A percentile compares a stretch with the other conserved stretches of the same genome.
phyloP scores from a whole-genome alignment of 2,113 vertebrate species.

The Pithys albifrons region DNA sequence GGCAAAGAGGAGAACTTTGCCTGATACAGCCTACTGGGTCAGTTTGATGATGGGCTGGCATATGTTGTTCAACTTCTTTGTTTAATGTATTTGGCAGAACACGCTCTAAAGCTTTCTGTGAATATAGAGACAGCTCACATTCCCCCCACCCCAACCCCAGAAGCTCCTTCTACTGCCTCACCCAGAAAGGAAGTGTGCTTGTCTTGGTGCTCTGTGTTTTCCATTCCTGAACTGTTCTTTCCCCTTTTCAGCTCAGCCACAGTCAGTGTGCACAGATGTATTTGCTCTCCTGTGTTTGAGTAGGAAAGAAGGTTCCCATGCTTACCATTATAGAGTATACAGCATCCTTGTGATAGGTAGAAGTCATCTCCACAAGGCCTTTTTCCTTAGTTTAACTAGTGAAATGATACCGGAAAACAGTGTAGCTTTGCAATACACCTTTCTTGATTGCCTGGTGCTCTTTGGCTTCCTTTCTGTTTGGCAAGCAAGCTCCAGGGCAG shows the following conservation, averaged over 20 bases:
- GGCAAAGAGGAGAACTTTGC: not conserved
- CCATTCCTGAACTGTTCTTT: not conserved
- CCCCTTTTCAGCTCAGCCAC: not conserved
- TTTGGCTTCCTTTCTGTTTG: not conserved
- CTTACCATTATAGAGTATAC: not conserved
- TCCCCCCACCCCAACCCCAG: not conserved
- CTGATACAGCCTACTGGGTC: not conserved
- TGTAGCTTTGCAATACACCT: not conserved
- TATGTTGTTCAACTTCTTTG: fast-evolving
- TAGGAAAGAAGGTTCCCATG: not conserved
- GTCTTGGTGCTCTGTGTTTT: not conserved
- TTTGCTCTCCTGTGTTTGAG: not conserved
- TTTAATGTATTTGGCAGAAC: not conserved
- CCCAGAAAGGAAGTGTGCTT: not conserved
- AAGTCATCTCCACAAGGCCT: not conserved
- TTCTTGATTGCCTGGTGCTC: not conserved
- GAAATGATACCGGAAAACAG: not conserved
- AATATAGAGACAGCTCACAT: not conserved
- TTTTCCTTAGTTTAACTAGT: not conserved
- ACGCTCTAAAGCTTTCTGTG: not conserved
- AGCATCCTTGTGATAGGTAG: not conserved
- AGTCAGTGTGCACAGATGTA: fast-evolving
- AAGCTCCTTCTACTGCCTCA: not conserved
- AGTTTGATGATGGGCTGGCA: not conserved
- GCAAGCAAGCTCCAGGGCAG: not conserved